Conservation (phyloP, 2,797 vertebrate genomes). For the Cyprinella venusta region DNA sequence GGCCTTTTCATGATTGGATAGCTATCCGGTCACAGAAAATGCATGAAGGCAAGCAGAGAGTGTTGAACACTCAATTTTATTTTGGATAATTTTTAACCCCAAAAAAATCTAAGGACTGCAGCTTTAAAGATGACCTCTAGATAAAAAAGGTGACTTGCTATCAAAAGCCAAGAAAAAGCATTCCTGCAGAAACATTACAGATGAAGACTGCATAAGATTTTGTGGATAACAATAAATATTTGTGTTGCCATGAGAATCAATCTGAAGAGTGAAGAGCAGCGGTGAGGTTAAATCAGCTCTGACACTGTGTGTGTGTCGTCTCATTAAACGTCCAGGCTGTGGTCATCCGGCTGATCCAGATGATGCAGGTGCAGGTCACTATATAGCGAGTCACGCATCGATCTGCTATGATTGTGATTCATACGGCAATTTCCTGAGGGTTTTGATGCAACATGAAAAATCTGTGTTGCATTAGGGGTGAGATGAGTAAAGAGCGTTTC, state of each 20-base stretch:
- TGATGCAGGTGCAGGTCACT: background rate
- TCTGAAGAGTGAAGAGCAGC: background rate
- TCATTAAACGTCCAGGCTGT: background rate
- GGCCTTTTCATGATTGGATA: too few relatives aligned
- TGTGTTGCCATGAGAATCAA: background rate
- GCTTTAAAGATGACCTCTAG: background rate
- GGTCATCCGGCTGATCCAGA: background rate
- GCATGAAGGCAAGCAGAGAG: too few relatives aligned
- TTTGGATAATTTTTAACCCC: too few relatives aligned
- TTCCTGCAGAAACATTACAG: background rate
- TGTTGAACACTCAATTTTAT: too few relatives aligned
- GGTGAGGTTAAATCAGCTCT: background rate
- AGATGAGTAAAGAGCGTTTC: background rate
- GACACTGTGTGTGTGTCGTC: background rate
- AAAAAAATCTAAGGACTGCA: too few relatives aligned
- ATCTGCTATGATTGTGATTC: background rate
- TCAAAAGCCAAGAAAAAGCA: background rate
- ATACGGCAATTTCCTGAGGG: background rate
- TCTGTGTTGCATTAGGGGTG: background rate
- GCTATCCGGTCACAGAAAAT: too few relatives aligned
- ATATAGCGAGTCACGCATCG: background rate
- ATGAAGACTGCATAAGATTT: background rate
- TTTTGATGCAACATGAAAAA: background rate
- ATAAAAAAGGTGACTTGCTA: background rate
- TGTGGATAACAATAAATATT: background rate